Conservation (phyloP, 2,113 vertebrate species). For the mouse (Mus musculus) region DNA sequence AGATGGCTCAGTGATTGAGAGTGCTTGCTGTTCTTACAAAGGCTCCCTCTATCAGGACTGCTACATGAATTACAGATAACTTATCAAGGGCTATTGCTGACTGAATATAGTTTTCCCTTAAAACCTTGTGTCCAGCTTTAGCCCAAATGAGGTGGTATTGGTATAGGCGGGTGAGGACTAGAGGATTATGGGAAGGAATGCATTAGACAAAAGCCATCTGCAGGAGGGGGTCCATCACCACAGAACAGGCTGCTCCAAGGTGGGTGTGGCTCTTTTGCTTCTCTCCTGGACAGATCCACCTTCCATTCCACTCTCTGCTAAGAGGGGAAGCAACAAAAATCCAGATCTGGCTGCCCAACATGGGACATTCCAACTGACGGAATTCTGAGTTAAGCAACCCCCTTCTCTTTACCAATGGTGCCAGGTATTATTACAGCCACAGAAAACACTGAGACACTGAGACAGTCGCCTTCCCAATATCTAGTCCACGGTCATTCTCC, state of each 20-base stretch:
- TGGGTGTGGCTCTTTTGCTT: background rate
- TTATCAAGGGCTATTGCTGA: background rate
- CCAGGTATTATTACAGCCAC: background rate
- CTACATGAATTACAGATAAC: background rate
- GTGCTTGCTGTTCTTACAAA: background rate
- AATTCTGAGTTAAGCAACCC: background rate
- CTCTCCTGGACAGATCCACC: background rate
- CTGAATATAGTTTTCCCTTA: background rate
- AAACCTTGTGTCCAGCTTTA: background rate
- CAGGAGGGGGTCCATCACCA: background rate
- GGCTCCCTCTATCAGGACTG: background rate
- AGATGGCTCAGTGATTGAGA: background rate
- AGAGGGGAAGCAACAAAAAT: background rate
- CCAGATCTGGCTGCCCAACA: background rate
- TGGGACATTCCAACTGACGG: background rate
- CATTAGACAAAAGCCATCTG: background rate
- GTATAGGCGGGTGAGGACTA: background rate
- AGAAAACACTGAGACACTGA: background rate
- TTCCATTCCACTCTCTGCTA: background rate
- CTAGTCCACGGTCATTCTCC: background rate
- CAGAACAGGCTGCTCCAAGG: background rate
- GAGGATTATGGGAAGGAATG: background rate
- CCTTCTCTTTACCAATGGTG: background rate
- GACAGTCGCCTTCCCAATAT: background rate
- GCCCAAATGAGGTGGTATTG: no score